Evolutionary conservation across 2,888 invertebrate genomes (phyloP).

Genomic region (Xanthorhoe spadicearia): DNA sequence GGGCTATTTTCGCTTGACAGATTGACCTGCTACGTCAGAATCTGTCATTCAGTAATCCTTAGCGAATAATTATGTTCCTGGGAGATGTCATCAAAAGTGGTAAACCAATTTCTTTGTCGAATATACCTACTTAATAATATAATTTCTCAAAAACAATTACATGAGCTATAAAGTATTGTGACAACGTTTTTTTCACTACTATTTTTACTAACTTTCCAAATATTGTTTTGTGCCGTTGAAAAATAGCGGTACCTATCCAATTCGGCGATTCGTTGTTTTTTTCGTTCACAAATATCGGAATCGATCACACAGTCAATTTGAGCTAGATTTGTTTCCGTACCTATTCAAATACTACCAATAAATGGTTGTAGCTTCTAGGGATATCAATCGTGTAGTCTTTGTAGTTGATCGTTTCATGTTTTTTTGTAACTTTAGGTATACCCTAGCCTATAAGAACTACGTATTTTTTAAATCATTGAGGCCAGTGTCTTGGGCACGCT

Average conservation of each 20-base stretch:
- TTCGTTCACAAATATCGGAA: constrained; percentile 29
- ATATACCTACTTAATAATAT: too few relatives aligned
- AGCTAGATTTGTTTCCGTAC: constrained; percentile 31
- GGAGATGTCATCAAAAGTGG: too few relatives aligned
- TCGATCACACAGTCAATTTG: constrained; percentile 37
- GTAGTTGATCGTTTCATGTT: neutral
- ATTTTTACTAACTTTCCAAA: constrained; percentile 4
- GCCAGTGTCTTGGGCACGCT: too few relatives aligned
- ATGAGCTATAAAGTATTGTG: too few relatives aligned
- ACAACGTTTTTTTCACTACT: neutral
- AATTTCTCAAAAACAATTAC: neutral
- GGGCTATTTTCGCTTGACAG: too few relatives aligned
- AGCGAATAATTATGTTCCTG: too few relatives aligned
- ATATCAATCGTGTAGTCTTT: neutral
- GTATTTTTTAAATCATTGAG: too few relatives aligned
- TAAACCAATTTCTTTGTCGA: too few relatives aligned
- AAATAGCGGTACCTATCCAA: constrained; percentile 26
- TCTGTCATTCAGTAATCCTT: too few relatives aligned
- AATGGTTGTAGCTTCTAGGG: constrained; percentile 1
- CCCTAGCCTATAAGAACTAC: too few relatives aligned
- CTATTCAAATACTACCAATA: constrained; percentile 16
- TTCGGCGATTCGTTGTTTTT: constrained; percentile 17
- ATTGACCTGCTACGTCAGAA: too few relatives aligned
- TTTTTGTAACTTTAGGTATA: neutral
- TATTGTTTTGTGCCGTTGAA: neutral